Evolutionary conservation across 2,888 invertebrate species (phyloP).

Genomic region (Polylopha cassiicola): DNA sequence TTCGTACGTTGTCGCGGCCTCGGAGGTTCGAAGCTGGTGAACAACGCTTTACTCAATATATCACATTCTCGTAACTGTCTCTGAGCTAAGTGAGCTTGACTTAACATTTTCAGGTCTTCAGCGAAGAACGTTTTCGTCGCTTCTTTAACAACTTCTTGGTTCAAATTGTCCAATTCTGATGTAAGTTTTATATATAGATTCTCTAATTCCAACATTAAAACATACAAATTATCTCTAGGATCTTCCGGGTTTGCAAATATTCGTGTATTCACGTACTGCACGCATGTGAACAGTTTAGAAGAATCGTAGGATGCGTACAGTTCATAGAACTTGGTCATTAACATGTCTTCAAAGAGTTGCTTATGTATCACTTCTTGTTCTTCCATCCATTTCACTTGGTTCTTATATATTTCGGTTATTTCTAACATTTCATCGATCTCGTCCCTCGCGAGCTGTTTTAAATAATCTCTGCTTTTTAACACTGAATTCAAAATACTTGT

Average conservation of each 20-base stretch:
- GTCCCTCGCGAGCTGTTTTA: conserved; percentile 23
- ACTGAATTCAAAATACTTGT: conserved; percentile 25
- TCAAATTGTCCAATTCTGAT: conserved; percentile 29
- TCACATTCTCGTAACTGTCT: conserved; percentile 32
- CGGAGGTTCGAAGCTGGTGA: conserved; percentile 35
- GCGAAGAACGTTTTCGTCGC: conserved; percentile 32
- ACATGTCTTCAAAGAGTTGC: conserved; percentile 29
- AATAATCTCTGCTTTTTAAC: conserved; percentile 24
- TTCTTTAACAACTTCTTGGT: conserved; percentile 31
- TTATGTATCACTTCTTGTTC: conserved; percentile 29
- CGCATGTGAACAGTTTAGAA: conserved; percentile 35
- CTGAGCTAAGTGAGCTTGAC: conserved; percentile 33
- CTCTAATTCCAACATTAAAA: conserved; percentile 34
- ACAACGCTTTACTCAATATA: conserved; percentile 33
- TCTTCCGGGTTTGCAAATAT: conserved; percentile 32
- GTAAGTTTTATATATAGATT: conserved; percentile 28
- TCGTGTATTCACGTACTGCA: conserved; percentile 33
- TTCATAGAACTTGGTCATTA: conserved; percentile 32
- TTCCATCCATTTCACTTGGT: conserved; percentile 28
- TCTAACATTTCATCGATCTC: conserved; percentile 26
- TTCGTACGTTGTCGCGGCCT: conserved; percentile 9
- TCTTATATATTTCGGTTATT: conserved; percentile 23
- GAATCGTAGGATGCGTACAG: conserved; percentile 33
- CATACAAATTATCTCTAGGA: conserved; percentile 31
- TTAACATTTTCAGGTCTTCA: conserved; percentile 33